phyloP scores from a whole-genome alignment of 2,113 vertebrate genomes.

The Aplodontia rufa region DNA sequence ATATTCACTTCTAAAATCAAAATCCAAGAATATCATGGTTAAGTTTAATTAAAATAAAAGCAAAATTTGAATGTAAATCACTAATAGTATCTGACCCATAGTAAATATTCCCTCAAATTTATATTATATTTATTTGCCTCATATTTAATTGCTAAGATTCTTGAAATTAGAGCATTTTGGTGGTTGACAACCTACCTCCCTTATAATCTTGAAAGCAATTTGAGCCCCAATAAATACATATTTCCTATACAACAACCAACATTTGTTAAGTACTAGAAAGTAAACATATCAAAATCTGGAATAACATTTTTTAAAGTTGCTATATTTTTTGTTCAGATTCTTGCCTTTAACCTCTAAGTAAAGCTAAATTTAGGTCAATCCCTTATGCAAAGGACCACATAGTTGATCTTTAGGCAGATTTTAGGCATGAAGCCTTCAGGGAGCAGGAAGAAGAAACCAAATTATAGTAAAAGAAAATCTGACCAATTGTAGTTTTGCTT shows the following conservation, averaged over 20 bases:
- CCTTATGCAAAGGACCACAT: background rate
- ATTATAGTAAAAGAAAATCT: background rate
- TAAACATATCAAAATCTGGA: background rate
- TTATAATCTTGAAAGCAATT: constrained; percentile 10
- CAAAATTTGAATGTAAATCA: background rate
- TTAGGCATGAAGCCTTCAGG: background rate
- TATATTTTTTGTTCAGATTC: background rate
- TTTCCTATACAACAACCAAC: background rate
- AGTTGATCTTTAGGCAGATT: background rate
- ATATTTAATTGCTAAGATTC: background rate
- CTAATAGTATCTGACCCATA: background rate
- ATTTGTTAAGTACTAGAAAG: background rate
- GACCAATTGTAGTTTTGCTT: background rate
- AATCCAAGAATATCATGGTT: background rate
- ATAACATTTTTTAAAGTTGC: background rate
- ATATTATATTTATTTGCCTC: background rate
- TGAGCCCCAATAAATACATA: background rate
- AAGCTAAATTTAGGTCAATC: background rate
- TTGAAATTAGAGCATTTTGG: background rate
- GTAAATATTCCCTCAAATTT: background rate
- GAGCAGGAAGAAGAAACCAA: background rate
- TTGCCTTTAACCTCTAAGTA: background rate
- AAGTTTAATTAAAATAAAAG: background rate
- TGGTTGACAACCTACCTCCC: background rate
- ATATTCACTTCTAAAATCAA: background rate